phyloP scores from a whole-genome alignment of 2,113 vertebrate species.

The Odontesthes bonariensis region DNA sequence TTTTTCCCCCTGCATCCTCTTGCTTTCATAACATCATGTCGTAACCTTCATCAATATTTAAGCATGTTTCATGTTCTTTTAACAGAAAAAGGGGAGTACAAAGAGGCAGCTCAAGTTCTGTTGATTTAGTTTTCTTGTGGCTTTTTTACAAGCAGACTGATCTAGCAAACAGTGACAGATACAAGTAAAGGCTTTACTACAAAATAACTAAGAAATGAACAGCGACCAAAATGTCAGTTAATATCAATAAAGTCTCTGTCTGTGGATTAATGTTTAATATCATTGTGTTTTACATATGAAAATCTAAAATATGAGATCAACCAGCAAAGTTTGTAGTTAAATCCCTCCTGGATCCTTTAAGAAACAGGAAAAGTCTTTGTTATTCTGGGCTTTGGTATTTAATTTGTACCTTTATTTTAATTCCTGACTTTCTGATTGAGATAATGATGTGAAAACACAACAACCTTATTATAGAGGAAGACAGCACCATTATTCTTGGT shows the following conservation, averaged over 20 bases:
- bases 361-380: neutral
- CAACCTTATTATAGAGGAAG: slow-evolving; percentile 28
- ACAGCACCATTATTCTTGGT: slow-evolving; percentile 48
- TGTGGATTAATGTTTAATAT: slow-evolving; percentile 37
- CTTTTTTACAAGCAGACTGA: slow-evolving; percentile 12
- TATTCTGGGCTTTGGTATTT: slow-evolving; percentile 15
- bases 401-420: slow-evolving; percentile 32
- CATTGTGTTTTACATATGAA: slow-evolving; percentile 9
- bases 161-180: slow-evolving; percentile 17
- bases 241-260: slow-evolving; percentile 8
- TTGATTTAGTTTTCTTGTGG: slow-evolving; percentile 19
- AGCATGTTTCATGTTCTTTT: slow-evolving; percentile 9
- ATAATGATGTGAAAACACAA: slow-evolving; percentile 54
- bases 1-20: too few relatives aligned
- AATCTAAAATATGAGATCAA: slow-evolving; percentile 3
- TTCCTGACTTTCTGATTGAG: slow-evolving; percentile 19
- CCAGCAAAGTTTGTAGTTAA: slow-evolving; percentile 6
- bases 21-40: too few relatives aligned
- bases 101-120: neutral
- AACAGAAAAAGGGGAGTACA: neutral
- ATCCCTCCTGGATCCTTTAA: neutral
- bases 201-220: slow-evolving; percentile 9
- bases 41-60: slow-evolving; percentile 4
- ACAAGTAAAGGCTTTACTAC: slow-evolving; percentile 53
- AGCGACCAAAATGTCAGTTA: slow-evolving; percentile 15